Conservation (phyloP, 2,113 vertebrate genomes). For the Gorsachius goisagi region DNA sequence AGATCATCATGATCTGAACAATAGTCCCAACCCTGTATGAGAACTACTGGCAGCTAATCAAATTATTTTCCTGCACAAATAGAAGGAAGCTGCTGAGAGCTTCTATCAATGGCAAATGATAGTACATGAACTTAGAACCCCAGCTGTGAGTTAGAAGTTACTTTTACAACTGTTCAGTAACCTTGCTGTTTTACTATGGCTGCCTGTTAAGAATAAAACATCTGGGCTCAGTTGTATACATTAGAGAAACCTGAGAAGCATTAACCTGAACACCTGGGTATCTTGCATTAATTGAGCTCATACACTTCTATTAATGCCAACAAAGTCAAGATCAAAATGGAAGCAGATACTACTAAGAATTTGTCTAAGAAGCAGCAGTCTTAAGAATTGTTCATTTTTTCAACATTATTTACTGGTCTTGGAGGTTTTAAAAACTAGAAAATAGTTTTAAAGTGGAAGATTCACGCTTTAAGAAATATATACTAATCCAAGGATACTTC, state of each 20-base stretch:
- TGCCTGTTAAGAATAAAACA: neutral
- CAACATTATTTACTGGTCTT: neutral
- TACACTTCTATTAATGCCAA: neutral
- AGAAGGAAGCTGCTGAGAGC: neutral
- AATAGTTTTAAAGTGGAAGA: neutral
- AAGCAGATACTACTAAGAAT: neutral
- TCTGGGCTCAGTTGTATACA: neutral
- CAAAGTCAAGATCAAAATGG: neutral
- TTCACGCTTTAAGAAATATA: neutral
- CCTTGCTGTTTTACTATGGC: neutral
- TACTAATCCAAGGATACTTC: neutral
- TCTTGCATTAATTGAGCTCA: neutral
- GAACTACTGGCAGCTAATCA: neutral
- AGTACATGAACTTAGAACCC: neutral
- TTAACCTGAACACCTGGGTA: neutral
- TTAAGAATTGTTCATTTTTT: neutral
- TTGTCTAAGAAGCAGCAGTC: neutral
- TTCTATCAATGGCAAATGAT: neutral
- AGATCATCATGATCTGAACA: neutral
- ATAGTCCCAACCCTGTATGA: neutral
- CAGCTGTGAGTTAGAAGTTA: neutral
- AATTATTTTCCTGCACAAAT: neutral
- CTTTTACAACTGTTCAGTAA: neutral
- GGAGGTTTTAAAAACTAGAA: neutral
- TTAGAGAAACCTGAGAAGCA: neutral